Percentiles rank a stretch among this genome's conserved stretches.
Evolutionary conservation across 2,888 invertebrate genomes (phyloP).

Genomic region (Cheilosia vulpina): DNA sequence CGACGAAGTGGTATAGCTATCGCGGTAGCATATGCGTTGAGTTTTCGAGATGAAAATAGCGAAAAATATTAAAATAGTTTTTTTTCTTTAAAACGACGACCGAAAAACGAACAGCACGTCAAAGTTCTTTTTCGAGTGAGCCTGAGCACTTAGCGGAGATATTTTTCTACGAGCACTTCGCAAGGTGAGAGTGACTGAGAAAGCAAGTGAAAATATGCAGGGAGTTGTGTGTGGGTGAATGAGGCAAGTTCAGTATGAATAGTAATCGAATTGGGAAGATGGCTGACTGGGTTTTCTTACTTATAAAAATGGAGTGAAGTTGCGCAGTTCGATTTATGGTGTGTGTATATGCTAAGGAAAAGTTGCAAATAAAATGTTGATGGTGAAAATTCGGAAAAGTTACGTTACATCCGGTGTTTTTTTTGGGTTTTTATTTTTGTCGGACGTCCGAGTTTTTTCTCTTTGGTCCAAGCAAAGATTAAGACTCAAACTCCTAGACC

Average conservation of each 20-base stretch:
- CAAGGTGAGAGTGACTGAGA: constrained; percentile 4
- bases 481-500: too few relatives aligned
- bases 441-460: too few relatives aligned
- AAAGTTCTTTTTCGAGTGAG: constrained; percentile 37
- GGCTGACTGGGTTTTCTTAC: constrained; percentile 17
- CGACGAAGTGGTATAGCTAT: not conserved
- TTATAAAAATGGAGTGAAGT: not conserved
- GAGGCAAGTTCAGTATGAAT: not conserved
- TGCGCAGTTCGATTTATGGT: not conserved
- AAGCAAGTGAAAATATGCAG: not conserved
- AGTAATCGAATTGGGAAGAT: not conserved
- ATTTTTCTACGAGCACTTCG: not conserved
- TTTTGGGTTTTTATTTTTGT: too few relatives aligned
- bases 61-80: constrained; percentile 35
- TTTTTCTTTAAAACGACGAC: constrained; percentile 46
- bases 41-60: constrained; percentile 28
- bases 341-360: too few relatives aligned
- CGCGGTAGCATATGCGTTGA: not conserved
- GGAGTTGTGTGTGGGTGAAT: not conserved
- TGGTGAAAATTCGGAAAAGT: too few relatives aligned
- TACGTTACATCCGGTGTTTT: too few relatives aligned
- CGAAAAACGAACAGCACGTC: constrained; percentile 60
- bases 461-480: too few relatives aligned
- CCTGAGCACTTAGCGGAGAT: not conserved
- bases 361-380: too few relatives aligned